Evolutionary conservation across 2,888 invertebrate species (phyloP).

Genomic region (Erynnis tages): DNA sequence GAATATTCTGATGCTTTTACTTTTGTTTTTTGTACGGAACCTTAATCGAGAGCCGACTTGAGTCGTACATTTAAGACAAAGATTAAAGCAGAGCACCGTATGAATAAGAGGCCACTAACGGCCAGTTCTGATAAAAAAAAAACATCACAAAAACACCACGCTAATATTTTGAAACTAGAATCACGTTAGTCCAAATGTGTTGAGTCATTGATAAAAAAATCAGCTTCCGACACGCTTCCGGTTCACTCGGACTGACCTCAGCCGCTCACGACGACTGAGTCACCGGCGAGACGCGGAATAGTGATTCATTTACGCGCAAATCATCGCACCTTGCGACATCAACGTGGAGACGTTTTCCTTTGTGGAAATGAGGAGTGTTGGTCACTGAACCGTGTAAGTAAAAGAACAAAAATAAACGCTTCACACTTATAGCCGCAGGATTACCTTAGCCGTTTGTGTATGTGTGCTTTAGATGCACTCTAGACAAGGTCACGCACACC

Average conservation of each 20-base stretch:
- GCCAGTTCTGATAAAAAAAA: neutral
- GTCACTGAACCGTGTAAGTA: too few species aligned
- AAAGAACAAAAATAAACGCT: too few species aligned
- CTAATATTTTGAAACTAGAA: constrained; percentile 5
- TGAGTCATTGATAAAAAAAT: constrained; percentile 38
- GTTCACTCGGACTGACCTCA: constrained; percentile 33
- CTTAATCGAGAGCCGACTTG: too few species aligned
- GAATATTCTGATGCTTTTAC: too few species aligned
- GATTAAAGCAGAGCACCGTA: too few species aligned
- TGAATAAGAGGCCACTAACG: neutral
- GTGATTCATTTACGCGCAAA: constrained; percentile 4
- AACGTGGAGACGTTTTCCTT: neutral
- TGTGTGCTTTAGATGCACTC: too few species aligned
- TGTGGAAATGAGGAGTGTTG: too few species aligned
- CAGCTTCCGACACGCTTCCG: constrained; percentile 39
- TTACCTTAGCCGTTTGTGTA: too few species aligned
- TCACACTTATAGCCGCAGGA: too few species aligned
- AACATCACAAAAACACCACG: neutral
- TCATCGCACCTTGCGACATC: constrained; percentile 9
- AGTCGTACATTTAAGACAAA: too few species aligned
- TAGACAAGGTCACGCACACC: too few species aligned
- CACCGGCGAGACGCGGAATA: constrained; percentile 17
- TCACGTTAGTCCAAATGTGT: constrained; percentile 10
- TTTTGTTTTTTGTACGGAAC: too few species aligned
- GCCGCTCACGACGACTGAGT: constrained; percentile 23